Percentiles rank a stretch among this genome's conserved stretches.
phyloP scores from a whole-genome alignment of 2,888 invertebrate genomes.

The Oeneis ivallda region DNA sequence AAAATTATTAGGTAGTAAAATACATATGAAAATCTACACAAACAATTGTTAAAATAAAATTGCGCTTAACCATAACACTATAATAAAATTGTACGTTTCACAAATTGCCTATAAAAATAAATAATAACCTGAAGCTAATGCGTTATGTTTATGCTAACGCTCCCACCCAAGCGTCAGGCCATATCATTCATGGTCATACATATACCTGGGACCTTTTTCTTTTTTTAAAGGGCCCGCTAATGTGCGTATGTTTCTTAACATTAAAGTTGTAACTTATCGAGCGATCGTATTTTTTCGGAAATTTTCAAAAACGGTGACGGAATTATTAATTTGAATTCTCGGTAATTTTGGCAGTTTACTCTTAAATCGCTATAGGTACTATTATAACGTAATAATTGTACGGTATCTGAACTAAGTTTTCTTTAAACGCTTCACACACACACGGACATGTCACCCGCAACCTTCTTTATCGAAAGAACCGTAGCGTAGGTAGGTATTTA shows the following conservation, averaged over 20 bases:
- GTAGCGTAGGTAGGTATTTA: no score
- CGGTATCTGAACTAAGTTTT: not conserved
- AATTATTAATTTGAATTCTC: slow-evolving; percentile 30
- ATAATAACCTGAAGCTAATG: not conserved
- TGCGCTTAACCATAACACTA: slow-evolving; percentile 6
- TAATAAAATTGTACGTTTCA: not conserved
- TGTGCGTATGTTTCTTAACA: slow-evolving; percentile 42
- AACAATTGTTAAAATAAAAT: not conserved
- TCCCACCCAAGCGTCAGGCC: slow-evolving; percentile 43
- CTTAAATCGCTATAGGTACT: not conserved
- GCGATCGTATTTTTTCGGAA: slow-evolving; percentile 38
- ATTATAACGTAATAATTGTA: not conserved
- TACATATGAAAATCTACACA: no score
- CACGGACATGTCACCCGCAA: not conserved
- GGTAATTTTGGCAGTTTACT: slow-evolving; percentile 20
- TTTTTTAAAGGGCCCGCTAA: slow-evolving; percentile 41
- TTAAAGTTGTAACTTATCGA: slow-evolving; percentile 41
- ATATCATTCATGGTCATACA: slow-evolving; percentile 52
- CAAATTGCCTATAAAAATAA: slow-evolving; percentile 10
- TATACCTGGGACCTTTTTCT: slow-evolving; percentile 50
- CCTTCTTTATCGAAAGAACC: not conserved
- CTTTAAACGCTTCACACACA: no score
- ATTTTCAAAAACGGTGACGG: slow-evolving; percentile 21
- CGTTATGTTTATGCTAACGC: slow-evolving; percentile 36
- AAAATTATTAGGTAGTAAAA: no score